Base-by-base conservation (phyloP, 2,113 vertebrate genomes). In the Pelecanoides urinatrix region DNA sequence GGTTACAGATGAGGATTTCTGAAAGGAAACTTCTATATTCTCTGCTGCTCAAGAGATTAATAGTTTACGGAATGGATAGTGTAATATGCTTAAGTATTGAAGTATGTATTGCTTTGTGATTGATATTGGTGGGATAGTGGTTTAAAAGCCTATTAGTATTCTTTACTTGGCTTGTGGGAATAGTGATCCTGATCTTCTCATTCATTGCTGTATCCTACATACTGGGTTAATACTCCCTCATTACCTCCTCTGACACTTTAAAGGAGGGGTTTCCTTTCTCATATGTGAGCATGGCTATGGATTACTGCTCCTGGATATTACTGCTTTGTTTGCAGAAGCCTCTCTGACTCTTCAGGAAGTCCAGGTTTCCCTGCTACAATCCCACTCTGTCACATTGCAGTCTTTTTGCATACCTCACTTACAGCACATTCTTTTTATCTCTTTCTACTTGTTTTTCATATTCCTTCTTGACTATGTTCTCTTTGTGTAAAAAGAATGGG, bases 321-420 rank as follows among this genome's bases (percentile, higher is more conserved):
- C 25, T 88, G 45, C 47, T 94, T 93, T 96, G 71, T 95, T 92
- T 92, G 93, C 50, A 73, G 82, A 91, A 85, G 27, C 44, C 55
- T 74, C 38, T 78, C 26, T 26, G 55, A 77, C 86, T 86, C 83
- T 93, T 80, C 90, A 86, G 92, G 90, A 96, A 93, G 90, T 92
- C 50, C 42, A 67, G 45, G 75, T 88, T 94, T 92, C 90, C 75
- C 82, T 73, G 63, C 67, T 80, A 26, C 42, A 74, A 73, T 75
- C 50, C 26, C 26, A 22, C 47, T 88, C 70, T 90, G 56, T 76
- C 75, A 32, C 2, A 0, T 8, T 50, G 32, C 7, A 74, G 55
- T 2, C 29, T 71, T 73, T 72, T 87, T 77, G 25, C 12, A 23
- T 74, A 22, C 14, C 25, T 79, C 19, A 20, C 2, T 5, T 77